Evolutionary conservation across 1,140 invertebrate species (phyloP).

Genomic region (Planococcus citri): DNA sequence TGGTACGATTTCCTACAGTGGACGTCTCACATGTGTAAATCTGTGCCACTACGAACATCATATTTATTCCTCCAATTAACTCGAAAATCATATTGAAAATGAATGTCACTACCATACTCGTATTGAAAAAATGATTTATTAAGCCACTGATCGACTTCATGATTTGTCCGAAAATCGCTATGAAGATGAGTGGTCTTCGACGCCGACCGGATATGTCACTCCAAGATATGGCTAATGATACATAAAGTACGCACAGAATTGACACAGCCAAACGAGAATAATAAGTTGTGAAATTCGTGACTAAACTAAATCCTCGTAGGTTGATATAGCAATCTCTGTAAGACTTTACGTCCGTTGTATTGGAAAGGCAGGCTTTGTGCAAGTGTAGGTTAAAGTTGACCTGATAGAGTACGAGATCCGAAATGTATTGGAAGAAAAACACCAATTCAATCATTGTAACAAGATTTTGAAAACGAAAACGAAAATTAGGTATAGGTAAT

Average conservation of each 20-base stretch:
- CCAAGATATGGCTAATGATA: conserved; percentile 28
- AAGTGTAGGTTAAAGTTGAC: neutral
- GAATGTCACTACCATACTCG: conserved; percentile 33
- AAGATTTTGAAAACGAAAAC: too few relatives aligned
- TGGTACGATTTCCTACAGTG: neutral
- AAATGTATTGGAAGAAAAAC: neutral
- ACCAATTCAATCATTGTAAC: neutral
- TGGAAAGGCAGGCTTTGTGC: neutral
- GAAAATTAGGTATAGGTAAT: too few relatives aligned
- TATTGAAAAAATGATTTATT: conserved; percentile 35
- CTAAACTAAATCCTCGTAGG: neutral
- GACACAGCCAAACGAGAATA: neutral
- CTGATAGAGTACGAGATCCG: neutral
- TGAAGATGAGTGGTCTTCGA: conserved; percentile 35
- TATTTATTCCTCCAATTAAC: conserved; percentile 15
- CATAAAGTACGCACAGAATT: neutral
- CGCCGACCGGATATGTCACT: conserved; percentile 29
- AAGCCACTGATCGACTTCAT: conserved; percentile 32
- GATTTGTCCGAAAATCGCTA: conserved; percentile 31
- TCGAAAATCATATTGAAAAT: conserved; percentile 33
- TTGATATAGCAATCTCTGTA: neutral
- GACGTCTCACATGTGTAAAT: conserved; percentile 16
- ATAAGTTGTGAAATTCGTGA: conserved; percentile 1
- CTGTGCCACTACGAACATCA: conserved; percentile 22
- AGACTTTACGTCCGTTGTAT: neutral